Conservation (phyloP, 2,113 vertebrate species). For the Rhegmatorhina hoffmannsi region DNA sequence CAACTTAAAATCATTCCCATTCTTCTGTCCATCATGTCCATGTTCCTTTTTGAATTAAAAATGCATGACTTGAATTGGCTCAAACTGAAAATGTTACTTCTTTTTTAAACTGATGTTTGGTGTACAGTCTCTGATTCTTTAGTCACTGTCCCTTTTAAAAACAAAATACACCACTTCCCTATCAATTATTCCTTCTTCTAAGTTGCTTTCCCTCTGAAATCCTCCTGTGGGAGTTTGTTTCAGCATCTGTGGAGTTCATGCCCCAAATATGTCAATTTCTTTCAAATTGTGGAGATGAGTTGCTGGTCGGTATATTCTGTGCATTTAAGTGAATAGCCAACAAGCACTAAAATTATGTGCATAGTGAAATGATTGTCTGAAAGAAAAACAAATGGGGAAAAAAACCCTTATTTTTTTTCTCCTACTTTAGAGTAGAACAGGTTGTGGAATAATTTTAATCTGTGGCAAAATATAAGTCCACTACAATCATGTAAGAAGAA, state of each 20-base stretch:
- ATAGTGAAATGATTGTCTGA: neutral
- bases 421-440: neutral
- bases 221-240: neutral
- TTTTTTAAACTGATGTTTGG: neutral
- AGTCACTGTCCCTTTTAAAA: neutral
- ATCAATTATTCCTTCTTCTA: neutral
- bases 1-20: neutral
- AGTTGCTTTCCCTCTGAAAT: neutral
- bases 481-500: neutral
- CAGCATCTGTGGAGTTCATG: neutral
- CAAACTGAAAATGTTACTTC: neutral
- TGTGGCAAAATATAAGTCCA: neutral
- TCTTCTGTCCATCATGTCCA: neutral
- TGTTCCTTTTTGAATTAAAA: neutral
- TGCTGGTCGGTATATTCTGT: neutral
- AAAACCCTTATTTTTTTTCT: neutral
- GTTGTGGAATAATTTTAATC: neutral
- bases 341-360: neutral
- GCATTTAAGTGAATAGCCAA: neutral
- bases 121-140: neutral
- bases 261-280: constrained; percentile 30
- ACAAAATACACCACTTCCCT: neutral
- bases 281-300: neutral
- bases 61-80: neutral
- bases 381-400: neutral